A percentile compares a stretch with the other conserved stretches of the same genome.
These are phyloP conservation scores for Pedicia rivosa DNA, from an alignment of 2,888 invertebrate genomes.

Conservation along the genomic window DNA sequence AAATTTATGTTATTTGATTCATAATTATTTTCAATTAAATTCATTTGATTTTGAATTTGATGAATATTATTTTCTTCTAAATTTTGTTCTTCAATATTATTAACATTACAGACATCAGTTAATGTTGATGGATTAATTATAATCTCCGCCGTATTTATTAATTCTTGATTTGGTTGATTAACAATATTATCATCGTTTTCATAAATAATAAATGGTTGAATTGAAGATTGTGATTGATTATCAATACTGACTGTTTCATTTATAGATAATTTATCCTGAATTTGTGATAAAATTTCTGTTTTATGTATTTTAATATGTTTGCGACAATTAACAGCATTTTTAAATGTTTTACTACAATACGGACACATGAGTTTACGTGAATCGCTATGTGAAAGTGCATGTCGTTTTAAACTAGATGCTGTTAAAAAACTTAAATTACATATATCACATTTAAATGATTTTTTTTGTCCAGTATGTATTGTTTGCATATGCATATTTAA, in stretches of 20 bases:
- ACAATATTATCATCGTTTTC: neutral
- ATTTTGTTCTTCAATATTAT: no score
- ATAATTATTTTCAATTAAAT: neutral
- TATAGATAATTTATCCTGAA: no score
- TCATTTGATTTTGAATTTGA: neutral
- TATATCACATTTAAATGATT: conserved; percentile 11
- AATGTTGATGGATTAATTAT: neutral
- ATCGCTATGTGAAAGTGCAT: conserved; percentile 12
- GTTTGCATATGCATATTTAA: no score
- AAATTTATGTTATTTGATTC: neutral
- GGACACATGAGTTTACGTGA: conserved; percentile 12
- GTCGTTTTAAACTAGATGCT: conserved; percentile 12
- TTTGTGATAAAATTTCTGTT: no score
- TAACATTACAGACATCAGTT: no score
- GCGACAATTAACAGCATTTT: conserved; percentile 11
- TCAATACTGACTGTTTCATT: neutral
- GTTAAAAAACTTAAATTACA: conserved; percentile 13
- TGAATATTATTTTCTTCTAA: neutral
- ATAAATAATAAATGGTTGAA: neutral
- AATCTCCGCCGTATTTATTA: neutral
- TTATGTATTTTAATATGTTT: conserved; percentile 13
- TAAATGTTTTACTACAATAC: conserved; percentile 13
- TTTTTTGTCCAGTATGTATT: no score
- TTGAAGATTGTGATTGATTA: neutral
- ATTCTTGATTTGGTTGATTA: neutral